Base-by-base conservation (phyloP, 1,140 invertebrate genomes). In the Aphidius ervi region DNA sequence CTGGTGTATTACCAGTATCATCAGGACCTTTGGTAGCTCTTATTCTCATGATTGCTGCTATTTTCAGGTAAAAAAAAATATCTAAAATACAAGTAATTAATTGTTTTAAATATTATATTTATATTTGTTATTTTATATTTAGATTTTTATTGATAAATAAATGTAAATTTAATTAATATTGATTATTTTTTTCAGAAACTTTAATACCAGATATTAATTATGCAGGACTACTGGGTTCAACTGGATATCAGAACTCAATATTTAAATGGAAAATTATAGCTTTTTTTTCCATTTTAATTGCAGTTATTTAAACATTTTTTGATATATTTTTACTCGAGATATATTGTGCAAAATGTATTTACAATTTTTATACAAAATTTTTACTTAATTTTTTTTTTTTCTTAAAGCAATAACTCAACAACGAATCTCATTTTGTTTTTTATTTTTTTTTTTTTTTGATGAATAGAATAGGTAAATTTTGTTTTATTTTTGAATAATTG, bases 171-270 rank as follows among this genome's bases (percentile, higher is more conserved):
- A 43, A 43, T 43, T 43, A 8, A 10, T 42, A 10, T 50, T 46
- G 60, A 58, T 67, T 63, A 65, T 69, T 72, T 64, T 62, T 81
- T 82, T 5, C 81, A 87, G 87, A 87, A 83, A 86, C 84, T 69
- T 82, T 80, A 67, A 82, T 82, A 67, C 85, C 87, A 74, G 85
- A 88, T 77, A 87, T 88, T 86, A 87, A 88, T 70, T 87, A 84
- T 68, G 79, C 82, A 0, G 86, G 86, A 23, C 72, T 88, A 3
- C 64, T 71, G 16, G 74, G 73, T 73, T 73, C 74, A 46, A 57
- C 65, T 6, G 68, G 61, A 50, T 67, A 58, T 63, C 68, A 64
- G 45, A 71, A 71, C 54, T 48, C 60, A 20, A 57, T 67, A 55
- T 71, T 70, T 47, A 68, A 67, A 46, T 78, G 76, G 77, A 55